Evolutionary conservation across 2,797 vertebrate genomes (phyloP).

Genomic region (Sebastolobus alascanus): DNA sequence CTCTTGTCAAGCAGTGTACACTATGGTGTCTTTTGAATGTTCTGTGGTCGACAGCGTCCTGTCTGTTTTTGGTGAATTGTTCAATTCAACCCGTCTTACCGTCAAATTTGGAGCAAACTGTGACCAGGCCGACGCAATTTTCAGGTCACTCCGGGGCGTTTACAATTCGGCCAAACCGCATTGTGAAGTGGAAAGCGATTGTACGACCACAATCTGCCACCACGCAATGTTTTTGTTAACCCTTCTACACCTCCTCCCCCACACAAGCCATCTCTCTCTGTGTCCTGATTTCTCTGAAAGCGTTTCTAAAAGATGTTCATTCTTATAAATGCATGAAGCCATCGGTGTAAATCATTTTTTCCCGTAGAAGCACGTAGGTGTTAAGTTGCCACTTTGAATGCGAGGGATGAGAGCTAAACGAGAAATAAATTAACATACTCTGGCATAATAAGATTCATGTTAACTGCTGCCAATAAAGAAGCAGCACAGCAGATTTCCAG

Average conservation of each 20-base stretch:
- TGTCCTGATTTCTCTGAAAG: slow-evolving; percentile 15
- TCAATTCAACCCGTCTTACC: background rate
- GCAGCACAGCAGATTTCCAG: background rate
- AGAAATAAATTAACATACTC: background rate
- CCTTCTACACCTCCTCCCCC: background rate
- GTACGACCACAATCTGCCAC: slow-evolving; percentile 34
- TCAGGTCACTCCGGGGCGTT: slow-evolving; percentile 29
- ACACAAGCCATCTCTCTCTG: slow-evolving; percentile 12
- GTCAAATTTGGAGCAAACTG: slow-evolving; percentile 36
- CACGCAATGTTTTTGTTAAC: slow-evolving; percentile 15
- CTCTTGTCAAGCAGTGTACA: slow-evolving; percentile 19
- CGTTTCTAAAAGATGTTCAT: slow-evolving; percentile 37
- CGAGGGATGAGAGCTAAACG: background rate
- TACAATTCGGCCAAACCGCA: slow-evolving; percentile 38
- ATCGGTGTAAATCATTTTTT: slow-evolving; percentile 64
- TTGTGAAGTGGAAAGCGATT: slow-evolving; percentile 40
- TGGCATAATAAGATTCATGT: slow-evolving; percentile 6
- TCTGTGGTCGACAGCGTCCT: slow-evolving; percentile 29
- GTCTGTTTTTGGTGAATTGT: slow-evolving; percentile 14
- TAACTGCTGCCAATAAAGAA: slow-evolving; percentile 20
- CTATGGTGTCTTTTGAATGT: slow-evolving; percentile 43
- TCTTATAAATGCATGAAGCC: slow-evolving; percentile 69
- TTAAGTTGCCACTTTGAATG: slow-evolving; percentile 34
- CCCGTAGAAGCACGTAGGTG: background rate
- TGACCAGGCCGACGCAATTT: slow-evolving; percentile 30